Evolutionary conservation across 2,888 invertebrate species (phyloP), one percentile per base, ranked within the genome.

Genomic region (Epistrophe grossulariae): DNA sequence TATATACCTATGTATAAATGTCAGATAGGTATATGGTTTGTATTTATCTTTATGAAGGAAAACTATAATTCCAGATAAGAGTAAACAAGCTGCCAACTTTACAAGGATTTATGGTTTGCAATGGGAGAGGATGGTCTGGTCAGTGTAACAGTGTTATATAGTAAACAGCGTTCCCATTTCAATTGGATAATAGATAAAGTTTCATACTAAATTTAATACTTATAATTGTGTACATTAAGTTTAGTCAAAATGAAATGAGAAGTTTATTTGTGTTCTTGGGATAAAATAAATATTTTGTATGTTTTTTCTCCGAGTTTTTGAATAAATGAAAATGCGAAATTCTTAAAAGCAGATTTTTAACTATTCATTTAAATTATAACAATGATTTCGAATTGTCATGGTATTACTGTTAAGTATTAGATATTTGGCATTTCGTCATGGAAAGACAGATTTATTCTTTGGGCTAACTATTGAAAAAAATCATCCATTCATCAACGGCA

Each of bases 1-100:
- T 19, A 13, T 15, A 15, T 74, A 59, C 4, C 8, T 28, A 13
- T 35, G 9, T 50, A 31, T 11, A 9, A 11, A n/a, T n/a, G 59
- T 57, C 35, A 60, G 19, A 4, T 66, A 45, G 19, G 10, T 66
- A 48, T 35, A 50, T 28, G 15, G 68, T 52, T 70, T 24, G 13
- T 70, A 52, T 70, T 52, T 70, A 52, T 52, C 43, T 70, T 35
- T 70, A 70, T 70, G 24, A 70, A 52, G 48, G 52, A 73, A 59
- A 78, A 70, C 81, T 70, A 81, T 85, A 81, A 78, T 85, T 77
- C 73, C 48, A 81, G 85, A 85, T 85, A 85, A 73, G 55, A 78
- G 77, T 85, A 78, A 81, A 78, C 85, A 85, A 85, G 73, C 85
- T 85, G 85, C 82, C 85, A 85, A 85, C 82, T 85, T 85, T 81